Evolutionary conservation across 2,113 vertebrate species (phyloP).

Genomic region (Silurus meridionalis): DNA sequence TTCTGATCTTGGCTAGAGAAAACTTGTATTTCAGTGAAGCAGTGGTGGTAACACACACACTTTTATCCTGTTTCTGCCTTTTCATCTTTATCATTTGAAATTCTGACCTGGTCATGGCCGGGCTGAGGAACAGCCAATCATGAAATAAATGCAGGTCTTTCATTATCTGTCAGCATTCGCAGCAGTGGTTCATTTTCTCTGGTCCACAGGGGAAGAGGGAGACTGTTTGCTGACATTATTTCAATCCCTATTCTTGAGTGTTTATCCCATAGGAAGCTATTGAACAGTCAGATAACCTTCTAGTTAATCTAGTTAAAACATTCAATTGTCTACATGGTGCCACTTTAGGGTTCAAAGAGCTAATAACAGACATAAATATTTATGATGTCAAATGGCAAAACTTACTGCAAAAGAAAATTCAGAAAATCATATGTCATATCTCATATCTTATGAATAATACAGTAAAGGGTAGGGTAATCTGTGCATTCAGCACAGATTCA

Average conservation of each 20-base stretch:
- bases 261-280: not conserved
- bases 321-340: not conserved
- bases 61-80: not conserved
- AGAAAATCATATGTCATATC: not conserved
- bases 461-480: not conserved
- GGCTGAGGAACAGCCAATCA: conserved; percentile 27
- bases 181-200: not conserved
- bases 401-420: not conserved
- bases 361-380: not conserved
- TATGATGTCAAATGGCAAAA: not conserved
- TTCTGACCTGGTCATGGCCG: not conserved
- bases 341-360: not conserved
- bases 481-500: not conserved
- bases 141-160: not conserved
- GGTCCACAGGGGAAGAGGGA: not conserved
- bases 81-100: conserved; percentile 21
- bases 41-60: not conserved
- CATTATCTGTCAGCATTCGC: conserved; percentile 11
- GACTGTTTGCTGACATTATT: conserved; percentile 7
- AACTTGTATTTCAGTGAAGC: conserved; percentile 3
- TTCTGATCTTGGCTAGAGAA: conserved; percentile 25
- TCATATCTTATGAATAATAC: not conserved
- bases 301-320: not conserved
- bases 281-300: not conserved
- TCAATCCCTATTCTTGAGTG: not conserved